These are phyloP conservation scores for Metopia argyrocephala DNA, from an alignment of 2,888 invertebrate species.

Conservation along the genomic window DNA sequence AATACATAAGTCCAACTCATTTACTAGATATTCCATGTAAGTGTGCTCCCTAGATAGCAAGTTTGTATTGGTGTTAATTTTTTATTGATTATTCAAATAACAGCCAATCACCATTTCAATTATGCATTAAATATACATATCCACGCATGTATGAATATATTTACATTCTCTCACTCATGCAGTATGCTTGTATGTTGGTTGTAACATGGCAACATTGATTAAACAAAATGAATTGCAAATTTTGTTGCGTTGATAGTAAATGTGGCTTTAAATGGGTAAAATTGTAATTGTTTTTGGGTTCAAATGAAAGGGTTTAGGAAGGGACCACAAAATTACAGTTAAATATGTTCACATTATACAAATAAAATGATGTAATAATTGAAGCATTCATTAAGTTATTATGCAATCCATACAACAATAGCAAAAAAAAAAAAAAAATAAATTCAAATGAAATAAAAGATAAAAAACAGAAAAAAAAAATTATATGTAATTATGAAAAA, in stretches of 20 bases:
- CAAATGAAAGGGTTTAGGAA: too few species aligned
- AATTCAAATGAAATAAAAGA: neutral
- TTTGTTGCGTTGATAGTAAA: neutral
- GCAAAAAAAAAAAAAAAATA: neutral
- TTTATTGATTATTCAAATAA: neutral
- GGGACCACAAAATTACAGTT: neutral
- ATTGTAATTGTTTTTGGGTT: too few species aligned
- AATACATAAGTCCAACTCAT: neutral
- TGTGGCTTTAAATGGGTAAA: neutral
- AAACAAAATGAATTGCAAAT: constrained; percentile 68
- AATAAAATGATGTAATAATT: neutral
- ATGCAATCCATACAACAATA: neutral
- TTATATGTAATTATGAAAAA: too few species aligned
- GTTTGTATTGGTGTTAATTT: neutral
- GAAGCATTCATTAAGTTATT: neutral
- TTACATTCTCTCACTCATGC: neutral
- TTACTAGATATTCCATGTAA: neutral
- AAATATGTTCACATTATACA: too few species aligned
- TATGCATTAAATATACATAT: neutral
- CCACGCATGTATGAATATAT: neutral
- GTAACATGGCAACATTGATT: constrained; percentile 75
- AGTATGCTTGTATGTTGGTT: too few species aligned
- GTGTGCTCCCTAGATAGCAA: too few species aligned
- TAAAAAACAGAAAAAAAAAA: neutral
- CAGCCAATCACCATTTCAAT: neutral